Evolutionary conservation across 2,888 invertebrate genomes (phyloP).

Genomic region (Caenorhabditis sp.): DNA sequence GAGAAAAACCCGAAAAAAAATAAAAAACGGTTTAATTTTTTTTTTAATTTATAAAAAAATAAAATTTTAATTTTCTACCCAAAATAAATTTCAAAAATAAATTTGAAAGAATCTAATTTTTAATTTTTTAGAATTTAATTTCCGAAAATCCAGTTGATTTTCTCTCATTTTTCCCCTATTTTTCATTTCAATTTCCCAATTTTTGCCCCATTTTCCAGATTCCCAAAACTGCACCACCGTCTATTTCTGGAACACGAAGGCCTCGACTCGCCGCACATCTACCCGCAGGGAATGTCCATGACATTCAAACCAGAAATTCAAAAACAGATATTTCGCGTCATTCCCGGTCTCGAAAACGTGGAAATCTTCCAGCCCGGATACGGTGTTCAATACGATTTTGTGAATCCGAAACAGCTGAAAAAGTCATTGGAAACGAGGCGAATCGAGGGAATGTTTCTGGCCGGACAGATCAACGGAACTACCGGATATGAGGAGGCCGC

Average conservation of each 20-base stretch:
- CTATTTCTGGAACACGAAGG: slow-evolving; percentile 94
- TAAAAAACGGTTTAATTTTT: too few species aligned
- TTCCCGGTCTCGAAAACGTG: slow-evolving; percentile 88
- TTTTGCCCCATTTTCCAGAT: slow-evolving; percentile 84
- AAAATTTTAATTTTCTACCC: too few species aligned
- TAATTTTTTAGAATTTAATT: too few species aligned
- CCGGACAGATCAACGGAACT: slow-evolving; percentile 95
- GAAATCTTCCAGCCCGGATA: slow-evolving; percentile 77
- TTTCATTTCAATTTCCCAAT: too few species aligned
- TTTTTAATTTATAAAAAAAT: not conserved
- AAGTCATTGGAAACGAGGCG: slow-evolving; percentile 88
- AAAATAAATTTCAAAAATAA: too few species aligned
- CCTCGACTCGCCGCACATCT: slow-evolving; percentile 88
- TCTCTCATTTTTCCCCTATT: too few species aligned
- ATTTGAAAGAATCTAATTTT: too few species aligned
- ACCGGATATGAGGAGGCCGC: slow-evolving; percentile 96
- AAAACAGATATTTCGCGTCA: slow-evolving; percentile 87
- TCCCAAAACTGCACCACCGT: slow-evolving; percentile 86
- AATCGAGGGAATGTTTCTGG: slow-evolving; percentile 89
- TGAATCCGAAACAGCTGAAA: slow-evolving; percentile 91
- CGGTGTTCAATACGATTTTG: slow-evolving; percentile 90
- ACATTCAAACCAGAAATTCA: slow-evolving; percentile 91
- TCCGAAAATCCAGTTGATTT: too few species aligned
- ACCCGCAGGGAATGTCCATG: slow-evolving; percentile 92
- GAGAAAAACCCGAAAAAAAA: too few species aligned